Percentiles rank a stretch among this genome's conserved stretches.
Evolutionary conservation across 2,113 vertebrate species (phyloP).

Genomic region (Cyanistes caeruleus): DNA sequence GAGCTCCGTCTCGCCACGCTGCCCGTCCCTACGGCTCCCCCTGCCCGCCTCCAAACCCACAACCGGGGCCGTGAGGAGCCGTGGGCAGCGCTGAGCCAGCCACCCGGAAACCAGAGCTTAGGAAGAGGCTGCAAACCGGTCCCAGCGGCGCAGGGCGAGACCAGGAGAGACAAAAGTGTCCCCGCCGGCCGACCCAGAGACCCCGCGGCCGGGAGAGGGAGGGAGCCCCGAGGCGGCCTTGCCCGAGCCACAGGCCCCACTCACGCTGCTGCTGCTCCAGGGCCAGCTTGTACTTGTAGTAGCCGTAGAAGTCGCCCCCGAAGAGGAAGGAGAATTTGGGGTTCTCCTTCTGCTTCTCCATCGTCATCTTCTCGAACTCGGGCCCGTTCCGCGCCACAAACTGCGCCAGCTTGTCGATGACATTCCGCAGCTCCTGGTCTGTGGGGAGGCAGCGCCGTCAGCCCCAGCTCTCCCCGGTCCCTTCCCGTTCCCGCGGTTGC

Average conservation of each 20-base stretch:
- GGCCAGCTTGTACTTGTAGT: slow-evolving; percentile 96
- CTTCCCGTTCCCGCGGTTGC: not conserved
- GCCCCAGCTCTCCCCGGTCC: not conserved
- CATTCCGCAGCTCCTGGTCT: slow-evolving; percentile 98
- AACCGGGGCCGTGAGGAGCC: not conserved
- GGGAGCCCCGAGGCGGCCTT: not conserved
- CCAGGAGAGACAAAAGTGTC: not conserved
- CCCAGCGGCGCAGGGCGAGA: not conserved
- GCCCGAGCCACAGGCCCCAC: slow-evolving; percentile 30
- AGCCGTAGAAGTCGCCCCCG: slow-evolving; percentile 94
- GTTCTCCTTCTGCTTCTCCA: slow-evolving; percentile 99
- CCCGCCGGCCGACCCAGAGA: not conserved
- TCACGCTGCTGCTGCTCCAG: slow-evolving; percentile 93
- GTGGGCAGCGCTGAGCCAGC: not conserved
- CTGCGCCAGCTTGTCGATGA: slow-evolving; percentile 97
- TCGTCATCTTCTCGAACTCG: slow-evolving; percentile 99
- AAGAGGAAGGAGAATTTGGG: slow-evolving; percentile 97
- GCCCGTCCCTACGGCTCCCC: not conserved
- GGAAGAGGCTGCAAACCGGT: not conserved
- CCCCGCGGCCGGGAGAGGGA: not conserved
- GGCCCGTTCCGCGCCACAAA: slow-evolving; percentile 97
- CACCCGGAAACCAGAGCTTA: not conserved
- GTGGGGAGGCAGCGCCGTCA: not conserved
- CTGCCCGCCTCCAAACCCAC: not conserved
- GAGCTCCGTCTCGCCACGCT: not conserved